Evolutionary conservation across 2,888 invertebrate species (phyloP).

Genomic region (Heliconius erato): DNA sequence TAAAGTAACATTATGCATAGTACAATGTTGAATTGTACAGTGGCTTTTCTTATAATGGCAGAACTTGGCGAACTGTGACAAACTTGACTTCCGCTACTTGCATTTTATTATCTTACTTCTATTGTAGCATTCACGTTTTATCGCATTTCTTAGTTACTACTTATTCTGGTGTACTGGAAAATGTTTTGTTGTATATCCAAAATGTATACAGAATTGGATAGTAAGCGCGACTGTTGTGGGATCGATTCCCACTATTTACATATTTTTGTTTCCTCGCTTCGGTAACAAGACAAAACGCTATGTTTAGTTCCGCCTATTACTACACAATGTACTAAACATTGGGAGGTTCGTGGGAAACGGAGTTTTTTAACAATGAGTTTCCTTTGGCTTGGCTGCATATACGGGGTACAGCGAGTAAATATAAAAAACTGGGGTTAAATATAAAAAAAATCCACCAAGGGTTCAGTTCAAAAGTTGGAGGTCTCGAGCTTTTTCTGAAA

Average conservation of each 20-base stretch:
- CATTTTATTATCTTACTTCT: slow-evolving; percentile 29
- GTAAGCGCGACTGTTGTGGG: neutral
- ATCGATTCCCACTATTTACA: neutral
- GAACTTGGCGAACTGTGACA: slow-evolving; percentile 12
- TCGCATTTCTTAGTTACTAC: slow-evolving; percentile 22
- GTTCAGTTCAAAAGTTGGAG: too few relatives aligned
- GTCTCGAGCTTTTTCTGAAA: too few relatives aligned
- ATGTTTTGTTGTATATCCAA: neutral
- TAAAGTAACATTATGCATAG: neutral
- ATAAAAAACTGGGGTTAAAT: too few relatives aligned
- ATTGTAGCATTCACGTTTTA: slow-evolving; percentile 23
- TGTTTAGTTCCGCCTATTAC: too few relatives aligned
- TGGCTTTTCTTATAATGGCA: slow-evolving; percentile 14
- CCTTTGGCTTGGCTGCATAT: too few relatives aligned
- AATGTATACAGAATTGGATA: neutral
- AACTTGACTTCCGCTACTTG: slow-evolving; percentile 16
- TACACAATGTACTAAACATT: too few relatives aligned
- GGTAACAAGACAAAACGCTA: too few relatives aligned
- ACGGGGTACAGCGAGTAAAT: too few relatives aligned
- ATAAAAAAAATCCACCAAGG: too few relatives aligned
- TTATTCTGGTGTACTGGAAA: neutral
- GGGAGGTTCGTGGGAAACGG: too few relatives aligned
- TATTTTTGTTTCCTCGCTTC: too few relatives aligned
- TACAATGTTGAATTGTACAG: slow-evolving; percentile 5
- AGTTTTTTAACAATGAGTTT: too few relatives aligned